A percentile compares a stretch with the other conserved stretches of the same genome.
Conservation (phyloP, 2,888 invertebrate species). For the Drosophila suboccidentalis region DNA sequence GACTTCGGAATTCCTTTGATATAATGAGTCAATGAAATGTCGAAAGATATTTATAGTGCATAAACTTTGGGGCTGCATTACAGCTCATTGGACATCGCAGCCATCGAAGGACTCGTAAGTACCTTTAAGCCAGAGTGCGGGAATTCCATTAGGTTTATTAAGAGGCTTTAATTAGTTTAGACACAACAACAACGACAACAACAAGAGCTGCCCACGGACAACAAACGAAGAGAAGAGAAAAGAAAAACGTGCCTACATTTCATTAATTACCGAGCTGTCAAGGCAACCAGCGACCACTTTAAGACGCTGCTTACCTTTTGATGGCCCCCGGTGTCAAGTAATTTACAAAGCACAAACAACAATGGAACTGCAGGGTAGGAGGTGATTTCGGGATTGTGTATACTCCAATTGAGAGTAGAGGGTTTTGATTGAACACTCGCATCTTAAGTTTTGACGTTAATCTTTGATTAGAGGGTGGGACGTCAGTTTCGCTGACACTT, state of each 20-base stretch:
- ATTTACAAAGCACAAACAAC: slow-evolving; percentile 55
- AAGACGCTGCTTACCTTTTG: slow-evolving; percentile 70
- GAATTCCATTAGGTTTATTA: slow-evolving; percentile 75
- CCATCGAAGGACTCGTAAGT: slow-evolving; percentile 1
- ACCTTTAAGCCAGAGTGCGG: background rate
- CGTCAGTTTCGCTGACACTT: slow-evolving; percentile 74
- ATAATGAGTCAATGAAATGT: slow-evolving; percentile 33
- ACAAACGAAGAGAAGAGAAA: slow-evolving; percentile 18
- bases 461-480: slow-evolving; percentile 64
- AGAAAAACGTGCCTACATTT: slow-evolving; percentile 64
- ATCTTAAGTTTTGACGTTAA: slow-evolving; percentile 77
- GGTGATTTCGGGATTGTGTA: background rate
- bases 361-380: slow-evolving; percentile 11
- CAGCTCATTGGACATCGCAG: slow-evolving; percentile 50
- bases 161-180: slow-evolving; percentile 72
- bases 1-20: slow-evolving; percentile 24
- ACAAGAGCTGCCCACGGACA: slow-evolving; percentile 15
- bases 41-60: slow-evolving; percentile 43
- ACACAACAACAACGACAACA: slow-evolving; percentile 17
- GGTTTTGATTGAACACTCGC: slow-evolving; percentile 75
- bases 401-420: slow-evolving; percentile 31
- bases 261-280: slow-evolving; percentile 73
- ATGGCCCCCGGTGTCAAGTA: slow-evolving; percentile 59
- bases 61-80: slow-evolving; percentile 39
- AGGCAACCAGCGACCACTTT: slow-evolving; percentile 50